Evolutionary conservation across 2,888 invertebrate genomes (phyloP), one percentile per base, ranked within the genome.

Genomic region (Drosophila limbata): DNA sequence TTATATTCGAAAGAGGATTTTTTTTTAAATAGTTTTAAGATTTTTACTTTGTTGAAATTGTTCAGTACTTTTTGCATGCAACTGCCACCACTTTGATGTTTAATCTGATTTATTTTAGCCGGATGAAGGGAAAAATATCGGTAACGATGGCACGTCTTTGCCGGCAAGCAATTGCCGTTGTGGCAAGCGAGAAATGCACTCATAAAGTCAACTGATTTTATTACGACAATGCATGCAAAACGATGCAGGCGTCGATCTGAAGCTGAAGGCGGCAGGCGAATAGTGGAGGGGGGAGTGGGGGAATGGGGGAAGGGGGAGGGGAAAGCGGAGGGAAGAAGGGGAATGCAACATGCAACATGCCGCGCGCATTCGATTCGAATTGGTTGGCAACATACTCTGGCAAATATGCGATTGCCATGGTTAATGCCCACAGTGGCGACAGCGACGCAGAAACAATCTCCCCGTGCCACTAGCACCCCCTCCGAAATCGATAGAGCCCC

Each of bases 121-220:
- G 4, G 28, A 28, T 5, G 13, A 3, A n/a, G n/a, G 59, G 8
- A 28, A 28, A 28, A 21, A 51, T 60, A 60, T 33, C 33, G 52
- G 21, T 60, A 33, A 21, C 40, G 13, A 19, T 10, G 19, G 53
- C 64, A 50, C 42, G 42, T 45, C 50, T 59, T 57, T 48, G 53
- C 48, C 13, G 39, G 15, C 42, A 73, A 68, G 40, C 57, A 60
- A 60, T 13, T 61, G 55, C 10, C 19, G 33, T 57, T 71, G 72
- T 31, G 56, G 45, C 71, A 69, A 67, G 61, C 65, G 67, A 71
- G 79, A 65, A 76, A 84, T 65, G 79, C 63, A 70, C 77, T 83
- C 76, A 87, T 87, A 85, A 84, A 84, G 80, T 87, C 83, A 76
- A 78, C 77, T 66, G 78, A 82, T 73, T 84, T 84, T 84, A 84